A percentile compares a stretch with the other conserved stretches of the same genome.
These are phyloP conservation scores for Rhinopithecus roxellana DNA, from an alignment of 2,113 vertebrate genomes.

Conservation along the genomic window DNA sequence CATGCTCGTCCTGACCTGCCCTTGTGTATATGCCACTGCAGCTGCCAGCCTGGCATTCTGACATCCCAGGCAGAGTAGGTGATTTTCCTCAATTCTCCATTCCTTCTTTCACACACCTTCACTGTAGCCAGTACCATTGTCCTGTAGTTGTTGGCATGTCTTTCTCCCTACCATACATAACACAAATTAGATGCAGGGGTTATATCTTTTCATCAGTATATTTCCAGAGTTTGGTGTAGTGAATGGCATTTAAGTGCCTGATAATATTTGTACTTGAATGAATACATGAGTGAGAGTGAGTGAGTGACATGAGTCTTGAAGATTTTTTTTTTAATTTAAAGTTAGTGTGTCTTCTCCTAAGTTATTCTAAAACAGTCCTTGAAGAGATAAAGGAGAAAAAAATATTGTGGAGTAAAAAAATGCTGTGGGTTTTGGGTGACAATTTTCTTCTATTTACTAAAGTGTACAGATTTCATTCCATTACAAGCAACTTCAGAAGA, in stretches of 20 bases:
- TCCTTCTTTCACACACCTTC: background rate
- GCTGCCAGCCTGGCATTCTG: background rate
- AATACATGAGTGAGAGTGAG: background rate
- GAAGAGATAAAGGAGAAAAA: background rate
- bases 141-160: background rate
- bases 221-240: background rate
- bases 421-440: background rate
- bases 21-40: background rate
- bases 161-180: background rate
- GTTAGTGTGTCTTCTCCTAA: background rate
- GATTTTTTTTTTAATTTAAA: background rate
- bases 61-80: no score
- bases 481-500: conserved; percentile 5
- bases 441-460: conserved; percentile 14
- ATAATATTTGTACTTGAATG: background rate
- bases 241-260: background rate
- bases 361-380: background rate
- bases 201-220: background rate
- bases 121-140: background rate
- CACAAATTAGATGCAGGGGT: background rate
- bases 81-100: background rate
- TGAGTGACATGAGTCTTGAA: background rate
- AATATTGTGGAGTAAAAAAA: background rate
- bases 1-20: background rate
- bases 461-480: background rate